phyloP scores from a whole-genome alignment of 2,113 vertebrate species.

The Lycocorax pyrrhopterus region DNA sequence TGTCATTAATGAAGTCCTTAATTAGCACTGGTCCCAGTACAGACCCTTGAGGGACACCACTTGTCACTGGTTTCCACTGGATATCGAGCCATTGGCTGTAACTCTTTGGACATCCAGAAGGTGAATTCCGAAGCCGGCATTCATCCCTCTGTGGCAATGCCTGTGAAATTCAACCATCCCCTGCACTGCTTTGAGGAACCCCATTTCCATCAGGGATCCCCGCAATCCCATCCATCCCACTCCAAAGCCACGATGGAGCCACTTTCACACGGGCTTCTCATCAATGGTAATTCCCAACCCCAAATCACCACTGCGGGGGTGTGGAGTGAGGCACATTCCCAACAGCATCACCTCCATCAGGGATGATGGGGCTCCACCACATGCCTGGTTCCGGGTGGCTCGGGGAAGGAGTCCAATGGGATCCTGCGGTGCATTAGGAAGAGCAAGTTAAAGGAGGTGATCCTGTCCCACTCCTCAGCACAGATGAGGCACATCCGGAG shows the following conservation, averaged over 20 bases:
- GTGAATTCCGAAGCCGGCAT: neutral
- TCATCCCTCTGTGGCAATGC: rapidly evolving
- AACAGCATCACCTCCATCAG: neutral
- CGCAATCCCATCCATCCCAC: neutral
- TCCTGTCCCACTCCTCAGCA: neutral
- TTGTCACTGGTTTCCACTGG: neutral
- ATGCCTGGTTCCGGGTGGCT: neutral
- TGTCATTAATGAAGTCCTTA: neutral
- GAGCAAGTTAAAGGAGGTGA: neutral
- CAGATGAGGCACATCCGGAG: neutral
- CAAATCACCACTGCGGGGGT: rapidly evolving
- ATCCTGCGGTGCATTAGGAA: neutral
- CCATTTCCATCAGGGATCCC: neutral
- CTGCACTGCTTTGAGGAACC: neutral
- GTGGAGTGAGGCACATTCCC: neutral
- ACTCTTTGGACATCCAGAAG: neutral
- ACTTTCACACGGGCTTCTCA: rapidly evolving
- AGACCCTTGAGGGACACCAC: neutral
- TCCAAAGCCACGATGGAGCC: rapidly evolving
- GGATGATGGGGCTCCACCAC: neutral
- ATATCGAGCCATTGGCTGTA: neutral
- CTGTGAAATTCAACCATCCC: neutral
- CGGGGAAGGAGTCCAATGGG: neutral
- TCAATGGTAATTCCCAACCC: rapidly evolving
- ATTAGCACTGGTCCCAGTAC: neutral